Evolutionary conservation across 2,797 vertebrate species (phyloP).

Genomic region (Sebastes steindachneri): DNA sequence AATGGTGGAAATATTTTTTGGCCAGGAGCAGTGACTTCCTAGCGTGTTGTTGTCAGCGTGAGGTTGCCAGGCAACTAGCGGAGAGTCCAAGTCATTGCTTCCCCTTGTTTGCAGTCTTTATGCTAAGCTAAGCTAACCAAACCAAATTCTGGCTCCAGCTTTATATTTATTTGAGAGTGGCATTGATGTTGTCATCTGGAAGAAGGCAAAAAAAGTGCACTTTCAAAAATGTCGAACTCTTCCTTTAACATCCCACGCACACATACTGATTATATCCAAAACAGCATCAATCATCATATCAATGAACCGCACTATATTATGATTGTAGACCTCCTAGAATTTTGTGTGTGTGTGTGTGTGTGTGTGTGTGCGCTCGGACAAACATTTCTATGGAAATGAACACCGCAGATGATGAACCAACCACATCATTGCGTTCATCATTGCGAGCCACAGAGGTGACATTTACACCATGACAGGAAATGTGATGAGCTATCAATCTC

Average conservation of each 20-base stretch:
- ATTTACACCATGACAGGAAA: slow-evolving; percentile 72
- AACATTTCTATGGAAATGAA: slow-evolving; percentile 45
- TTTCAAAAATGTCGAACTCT: not conserved
- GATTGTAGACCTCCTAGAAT: not conserved
- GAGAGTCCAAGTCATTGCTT: not conserved
- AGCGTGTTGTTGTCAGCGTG: not conserved
- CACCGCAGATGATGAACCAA: slow-evolving; percentile 57
- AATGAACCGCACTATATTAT: not conserved
- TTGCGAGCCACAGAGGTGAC: slow-evolving; percentile 57
- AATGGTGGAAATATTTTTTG: not conserved
- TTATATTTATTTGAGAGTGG: not conserved
- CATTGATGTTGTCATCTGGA: not conserved
- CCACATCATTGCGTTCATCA: slow-evolving; percentile 60
- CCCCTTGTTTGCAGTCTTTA: not conserved
- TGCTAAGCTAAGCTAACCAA: not conserved
- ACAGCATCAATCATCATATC: not conserved
- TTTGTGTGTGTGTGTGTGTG: too few relatives aligned
- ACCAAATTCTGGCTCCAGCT: not conserved
- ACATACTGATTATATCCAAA: not conserved
- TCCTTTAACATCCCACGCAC: not conserved
- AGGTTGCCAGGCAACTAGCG: not conserved
- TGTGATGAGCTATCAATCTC: slow-evolving; percentile 72
- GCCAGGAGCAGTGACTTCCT: not conserved
- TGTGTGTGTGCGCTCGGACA: not conserved
- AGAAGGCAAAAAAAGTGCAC: not conserved